Evolutionary conservation across 2,888 invertebrate species (phyloP).

Genomic region (Zaprionus obscuricornis): DNA sequence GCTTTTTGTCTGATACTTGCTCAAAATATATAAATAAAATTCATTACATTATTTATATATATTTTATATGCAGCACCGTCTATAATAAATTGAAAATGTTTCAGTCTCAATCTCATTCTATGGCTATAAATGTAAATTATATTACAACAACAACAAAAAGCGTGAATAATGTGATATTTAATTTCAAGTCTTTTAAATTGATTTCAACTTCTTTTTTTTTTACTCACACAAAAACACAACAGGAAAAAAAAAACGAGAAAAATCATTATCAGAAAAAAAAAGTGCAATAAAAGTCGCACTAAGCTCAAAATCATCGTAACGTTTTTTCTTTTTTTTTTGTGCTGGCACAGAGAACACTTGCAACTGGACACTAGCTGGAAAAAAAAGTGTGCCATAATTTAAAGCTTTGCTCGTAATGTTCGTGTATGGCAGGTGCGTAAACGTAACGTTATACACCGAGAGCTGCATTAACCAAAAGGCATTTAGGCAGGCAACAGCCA

Average conservation of each 20-base stretch:
- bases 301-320: conserved; percentile 19
- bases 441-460: not conserved
- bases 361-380: not conserved
- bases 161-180: too few relatives aligned
- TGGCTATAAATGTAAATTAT: too few relatives aligned
- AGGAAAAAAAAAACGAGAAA: conserved; percentile 7
- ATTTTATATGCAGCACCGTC: too few relatives aligned
- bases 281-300: conserved; percentile 27
- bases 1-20: too few relatives aligned
- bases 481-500: conserved; percentile 35
- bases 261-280: conserved; percentile 22
- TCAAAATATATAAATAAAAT: too few relatives aligned
- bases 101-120: too few relatives aligned
- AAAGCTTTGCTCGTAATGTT: conserved; percentile 1
- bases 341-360: too few relatives aligned
- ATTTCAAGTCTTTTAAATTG: conserved; percentile 38
- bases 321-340: too few relatives aligned
- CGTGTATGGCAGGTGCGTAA: conserved; percentile 40
- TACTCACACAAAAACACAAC: too few relatives aligned
- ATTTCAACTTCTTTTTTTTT: conserved; percentile 36
- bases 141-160: too few relatives aligned
- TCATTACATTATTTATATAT: not conserved
- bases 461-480: conserved; percentile 61
- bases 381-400: conserved; percentile 30
- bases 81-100: too few relatives aligned